Evolutionary conservation across 1,140 invertebrate genomes (phyloP).

Genomic region (Rhynchophorus ferrugineus): DNA sequence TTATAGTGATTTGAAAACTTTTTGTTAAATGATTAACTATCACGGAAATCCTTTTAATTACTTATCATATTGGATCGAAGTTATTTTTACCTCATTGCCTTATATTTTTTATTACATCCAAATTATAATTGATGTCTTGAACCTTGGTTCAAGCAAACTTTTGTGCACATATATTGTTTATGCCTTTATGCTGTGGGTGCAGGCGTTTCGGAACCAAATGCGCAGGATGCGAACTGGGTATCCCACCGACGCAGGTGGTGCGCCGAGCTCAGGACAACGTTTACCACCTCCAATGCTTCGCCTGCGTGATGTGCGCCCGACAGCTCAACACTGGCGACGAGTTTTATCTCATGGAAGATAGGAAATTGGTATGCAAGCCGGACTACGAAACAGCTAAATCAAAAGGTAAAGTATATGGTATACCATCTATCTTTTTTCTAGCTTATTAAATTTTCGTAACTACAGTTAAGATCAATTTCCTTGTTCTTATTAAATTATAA

Average conservation of each 20-base stretch:
- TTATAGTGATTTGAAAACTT: no score
- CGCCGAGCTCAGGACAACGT: slow-evolving; percentile 89
- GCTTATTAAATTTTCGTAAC: neutral
- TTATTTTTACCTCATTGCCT: no score
- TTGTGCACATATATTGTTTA: slow-evolving; percentile 33
- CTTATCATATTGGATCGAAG: no score
- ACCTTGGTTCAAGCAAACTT: neutral
- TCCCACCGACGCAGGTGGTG: slow-evolving; percentile 93
- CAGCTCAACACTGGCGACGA: slow-evolving; percentile 96
- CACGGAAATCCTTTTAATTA: no score
- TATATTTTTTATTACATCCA: no score
- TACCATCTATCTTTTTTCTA: neutral
- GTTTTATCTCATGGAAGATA: slow-evolving; percentile 96
- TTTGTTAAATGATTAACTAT: no score
- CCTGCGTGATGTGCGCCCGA: slow-evolving; percentile 89
- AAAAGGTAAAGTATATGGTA: slow-evolving; percentile 58
- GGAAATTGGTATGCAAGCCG: slow-evolving; percentile 93
- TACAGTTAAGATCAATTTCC: no score
- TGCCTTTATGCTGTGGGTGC: slow-evolving; percentile 57
- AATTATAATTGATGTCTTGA: no score
- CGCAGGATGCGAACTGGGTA: slow-evolving; percentile 91
- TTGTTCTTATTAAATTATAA: no score
- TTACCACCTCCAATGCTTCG: slow-evolving; percentile 96
- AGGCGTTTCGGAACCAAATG: slow-evolving; percentile 97
- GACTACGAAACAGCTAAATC: slow-evolving; percentile 94